Conservation (phyloP, 2,888 invertebrate species). For the Girardia tigrina region DNA sequence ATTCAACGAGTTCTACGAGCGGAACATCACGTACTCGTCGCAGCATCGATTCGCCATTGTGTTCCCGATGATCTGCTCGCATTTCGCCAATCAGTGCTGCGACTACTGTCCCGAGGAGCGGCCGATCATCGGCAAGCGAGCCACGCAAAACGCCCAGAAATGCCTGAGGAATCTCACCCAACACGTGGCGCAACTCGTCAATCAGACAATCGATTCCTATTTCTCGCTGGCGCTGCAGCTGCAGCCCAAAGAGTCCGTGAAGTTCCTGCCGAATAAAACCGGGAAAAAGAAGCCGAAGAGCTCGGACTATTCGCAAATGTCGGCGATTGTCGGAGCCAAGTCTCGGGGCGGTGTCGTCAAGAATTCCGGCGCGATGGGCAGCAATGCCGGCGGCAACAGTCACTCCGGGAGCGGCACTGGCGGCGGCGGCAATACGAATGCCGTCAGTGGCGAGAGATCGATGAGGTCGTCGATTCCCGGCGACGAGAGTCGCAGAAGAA, state of each 20-base stretch:
- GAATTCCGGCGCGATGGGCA: not conserved
- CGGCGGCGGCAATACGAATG: not conserved
- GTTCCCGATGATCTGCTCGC: slow-evolving; percentile 89
- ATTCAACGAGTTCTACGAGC: slow-evolving; percentile 92
- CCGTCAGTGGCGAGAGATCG: not conserved
- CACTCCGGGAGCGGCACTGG: not conserved
- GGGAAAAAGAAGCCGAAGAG: slow-evolving; percentile 60
- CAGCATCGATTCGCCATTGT: slow-evolving; percentile 85
- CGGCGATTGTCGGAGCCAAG: not conserved
- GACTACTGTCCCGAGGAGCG: slow-evolving; percentile 88
- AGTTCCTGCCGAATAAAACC: slow-evolving; percentile 67
- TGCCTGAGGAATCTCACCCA: slow-evolving; percentile 97
- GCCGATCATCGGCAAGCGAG: slow-evolving; percentile 16
- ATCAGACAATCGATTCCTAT: slow-evolving; percentile 93
- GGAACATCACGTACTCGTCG: slow-evolving; percentile 94
- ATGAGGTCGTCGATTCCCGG: slow-evolving; percentile 58
- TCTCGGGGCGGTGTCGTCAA: too few relatives aligned
- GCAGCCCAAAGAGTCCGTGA: slow-evolving; percentile 78
- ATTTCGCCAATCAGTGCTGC: slow-evolving; percentile 92
- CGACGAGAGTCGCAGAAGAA: slow-evolving; percentile 82
- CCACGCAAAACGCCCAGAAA: slow-evolving; percentile 62
- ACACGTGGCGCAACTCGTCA: slow-evolving; percentile 93
- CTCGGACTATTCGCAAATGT: too few relatives aligned
- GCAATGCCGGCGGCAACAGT: not conserved
- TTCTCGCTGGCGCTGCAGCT: slow-evolving; percentile 80